Conservation (phyloP, 2,888 invertebrate genomes). For the Hypercompe scribonia region DNA sequence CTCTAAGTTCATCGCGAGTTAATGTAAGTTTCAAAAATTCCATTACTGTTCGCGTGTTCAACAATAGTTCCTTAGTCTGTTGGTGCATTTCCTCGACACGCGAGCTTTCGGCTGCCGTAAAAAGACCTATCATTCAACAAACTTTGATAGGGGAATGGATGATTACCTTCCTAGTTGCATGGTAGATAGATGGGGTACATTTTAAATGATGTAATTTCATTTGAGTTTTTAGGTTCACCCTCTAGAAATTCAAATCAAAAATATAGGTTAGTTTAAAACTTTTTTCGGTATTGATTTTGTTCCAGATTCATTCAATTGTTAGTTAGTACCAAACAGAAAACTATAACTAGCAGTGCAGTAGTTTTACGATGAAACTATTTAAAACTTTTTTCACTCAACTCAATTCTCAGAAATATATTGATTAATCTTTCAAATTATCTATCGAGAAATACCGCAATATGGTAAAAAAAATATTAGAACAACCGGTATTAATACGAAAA, state of each 20-base stretch:
- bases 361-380: no score
- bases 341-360: not conserved
- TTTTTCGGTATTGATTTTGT: not conserved
- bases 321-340: no score
- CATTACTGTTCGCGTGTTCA: conserved; percentile 61
- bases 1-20: conserved; percentile 29
- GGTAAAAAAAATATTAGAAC: not conserved
- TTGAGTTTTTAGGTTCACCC: not conserved
- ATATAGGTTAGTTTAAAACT: not conserved
- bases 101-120: conserved; percentile 31
- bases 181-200: conserved; percentile 8
- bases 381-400: not conserved
- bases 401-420: not conserved
- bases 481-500: not conserved
- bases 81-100: conserved; percentile 60
- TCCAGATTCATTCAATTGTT: not conserved
- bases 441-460: not conserved
- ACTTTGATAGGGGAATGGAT: conserved; percentile 27
- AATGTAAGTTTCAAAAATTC: conserved; percentile 55
- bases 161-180: conserved; percentile 15
- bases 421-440: not conserved
- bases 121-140: conserved; percentile 34
- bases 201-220: conserved; percentile 24
- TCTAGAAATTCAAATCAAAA: not conserved
- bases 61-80: conserved; percentile 42